Percentiles rank a stretch among this genome's conserved stretches.
Evolutionary conservation across 1,140 invertebrate species (phyloP).

Genomic region (Aphelinus certus): DNA sequence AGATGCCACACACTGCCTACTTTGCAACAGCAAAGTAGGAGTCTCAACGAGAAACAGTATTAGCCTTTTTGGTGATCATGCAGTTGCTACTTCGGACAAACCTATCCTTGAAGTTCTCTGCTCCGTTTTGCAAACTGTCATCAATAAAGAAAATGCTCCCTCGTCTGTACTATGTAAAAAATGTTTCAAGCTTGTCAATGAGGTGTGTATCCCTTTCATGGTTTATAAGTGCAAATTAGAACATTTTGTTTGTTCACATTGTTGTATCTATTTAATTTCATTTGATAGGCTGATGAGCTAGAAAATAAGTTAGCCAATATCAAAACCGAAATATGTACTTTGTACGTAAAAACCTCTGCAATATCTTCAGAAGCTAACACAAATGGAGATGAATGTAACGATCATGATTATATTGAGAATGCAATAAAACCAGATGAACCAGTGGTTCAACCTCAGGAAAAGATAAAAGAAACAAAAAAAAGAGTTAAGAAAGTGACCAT

Average conservation of each 20-base stretch:
- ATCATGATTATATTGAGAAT: constrained; percentile 62
- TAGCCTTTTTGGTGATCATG: constrained; percentile 63
- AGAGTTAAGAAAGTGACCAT: constrained; percentile 19
- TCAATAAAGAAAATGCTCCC: constrained; percentile 65
- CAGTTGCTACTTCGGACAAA: constrained; percentile 58
- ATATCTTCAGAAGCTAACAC: constrained; percentile 45
- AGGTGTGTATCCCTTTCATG: constrained; percentile 46
- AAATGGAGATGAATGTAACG: constrained; percentile 58
- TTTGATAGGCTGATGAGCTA: constrained; percentile 68
- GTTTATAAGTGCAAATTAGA: not conserved
- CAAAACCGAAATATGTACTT: constrained; percentile 61
- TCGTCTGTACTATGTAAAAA: constrained; percentile 72
- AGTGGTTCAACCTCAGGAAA: not conserved
- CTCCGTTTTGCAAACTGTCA: constrained; percentile 63
- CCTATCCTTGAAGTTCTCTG: constrained; percentile 64
- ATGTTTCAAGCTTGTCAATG: constrained; percentile 71
- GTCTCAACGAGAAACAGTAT: constrained; percentile 67
- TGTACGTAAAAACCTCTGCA: constrained; percentile 62
- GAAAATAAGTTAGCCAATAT: constrained; percentile 65
- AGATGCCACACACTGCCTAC: constrained; percentile 62
- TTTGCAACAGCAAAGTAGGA: constrained; percentile 68
- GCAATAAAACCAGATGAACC: constrained; percentile 44
- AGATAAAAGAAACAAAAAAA: constrained; percentile 32
- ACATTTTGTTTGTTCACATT: not conserved
- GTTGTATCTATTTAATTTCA: constrained; percentile 19